Percentiles rank a stretch among this genome's conserved stretches.
These are phyloP conservation scores for Laticauda colubrina DNA, from an alignment of 2,113 vertebrate species.

Conservation along the genomic window DNA sequence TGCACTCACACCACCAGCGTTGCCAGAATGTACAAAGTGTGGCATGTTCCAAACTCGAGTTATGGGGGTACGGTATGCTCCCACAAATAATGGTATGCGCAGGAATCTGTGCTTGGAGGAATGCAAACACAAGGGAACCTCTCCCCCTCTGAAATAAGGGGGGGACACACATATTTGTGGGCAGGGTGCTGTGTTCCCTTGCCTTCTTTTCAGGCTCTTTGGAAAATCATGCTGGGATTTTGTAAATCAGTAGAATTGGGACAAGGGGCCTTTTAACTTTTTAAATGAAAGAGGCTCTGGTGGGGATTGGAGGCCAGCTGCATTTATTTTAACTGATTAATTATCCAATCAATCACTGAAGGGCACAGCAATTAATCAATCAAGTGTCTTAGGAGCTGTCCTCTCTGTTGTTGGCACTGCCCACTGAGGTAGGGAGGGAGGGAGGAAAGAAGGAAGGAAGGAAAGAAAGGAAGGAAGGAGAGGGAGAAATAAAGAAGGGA, in stretches of 20 bases:
- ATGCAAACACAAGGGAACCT: neutral
- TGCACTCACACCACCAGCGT: neutral
- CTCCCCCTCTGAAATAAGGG: neutral
- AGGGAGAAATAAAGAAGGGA: no score
- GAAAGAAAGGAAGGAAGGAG: no score
- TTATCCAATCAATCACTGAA: slow-evolving; percentile 31
- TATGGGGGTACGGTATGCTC: neutral
- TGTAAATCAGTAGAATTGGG: neutral
- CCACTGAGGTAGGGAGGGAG: neutral
- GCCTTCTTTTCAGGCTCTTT: neutral
- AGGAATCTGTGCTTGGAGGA: neutral
- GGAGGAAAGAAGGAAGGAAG: no score
- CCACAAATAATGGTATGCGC: neutral
- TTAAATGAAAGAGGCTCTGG: neutral
- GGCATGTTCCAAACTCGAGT: neutral
- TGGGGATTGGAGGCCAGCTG: slow-evolving; percentile 13
- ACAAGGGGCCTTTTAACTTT: neutral
- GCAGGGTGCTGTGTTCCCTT: no score
- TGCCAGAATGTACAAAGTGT: neutral
- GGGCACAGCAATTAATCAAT: slow-evolving; percentile 26
- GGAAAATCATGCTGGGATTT: neutral
- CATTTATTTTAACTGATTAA: slow-evolving; percentile 30
- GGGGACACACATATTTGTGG: neutral
- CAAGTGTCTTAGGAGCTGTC: neutral
- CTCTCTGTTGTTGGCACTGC: neutral